These are phyloP conservation scores for Umimayanthus chanpuru DNA, from an alignment of 92 coral and sea anemone species.

Conservation along the genomic window DNA sequence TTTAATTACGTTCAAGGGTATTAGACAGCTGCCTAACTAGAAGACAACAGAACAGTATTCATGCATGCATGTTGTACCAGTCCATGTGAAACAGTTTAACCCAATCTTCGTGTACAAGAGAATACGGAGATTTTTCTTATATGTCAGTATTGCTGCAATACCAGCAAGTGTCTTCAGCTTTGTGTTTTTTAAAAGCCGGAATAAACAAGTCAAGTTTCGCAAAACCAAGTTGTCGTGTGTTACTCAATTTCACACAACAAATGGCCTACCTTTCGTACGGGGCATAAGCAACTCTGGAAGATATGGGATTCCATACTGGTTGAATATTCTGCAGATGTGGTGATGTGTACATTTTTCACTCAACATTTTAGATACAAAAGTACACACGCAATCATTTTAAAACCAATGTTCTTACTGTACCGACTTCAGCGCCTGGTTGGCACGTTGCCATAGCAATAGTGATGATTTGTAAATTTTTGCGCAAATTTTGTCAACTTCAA, in stretches of 20 bases:
- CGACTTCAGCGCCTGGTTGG: background rate
- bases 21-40: too few relatives aligned
- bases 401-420: background rate
- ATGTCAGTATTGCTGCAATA: background rate
- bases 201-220: background rate
- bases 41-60: too few relatives aligned
- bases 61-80: too few relatives aligned
- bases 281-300: background rate
- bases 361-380: background rate
- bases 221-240: background rate
- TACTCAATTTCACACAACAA: background rate
- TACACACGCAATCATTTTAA: conserved; percentile 1
- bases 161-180: background rate
- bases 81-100: too few relatives aligned
- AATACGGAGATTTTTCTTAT: background rate
- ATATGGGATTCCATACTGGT: conserved; percentile 31
- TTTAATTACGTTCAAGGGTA: too few relatives aligned
- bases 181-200: background rate
- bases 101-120: too few relatives aligned
- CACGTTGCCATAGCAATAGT: conserved; percentile 7
- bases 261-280: conserved; percentile 29
- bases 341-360: conserved; percentile 5
- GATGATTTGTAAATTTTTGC: background rate
- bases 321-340: conserved; percentile 10
- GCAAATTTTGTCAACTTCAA: background rate